Base-by-base conservation (phyloP, 2,797 vertebrate genomes). In the Podarcis lilfordi region DNA sequence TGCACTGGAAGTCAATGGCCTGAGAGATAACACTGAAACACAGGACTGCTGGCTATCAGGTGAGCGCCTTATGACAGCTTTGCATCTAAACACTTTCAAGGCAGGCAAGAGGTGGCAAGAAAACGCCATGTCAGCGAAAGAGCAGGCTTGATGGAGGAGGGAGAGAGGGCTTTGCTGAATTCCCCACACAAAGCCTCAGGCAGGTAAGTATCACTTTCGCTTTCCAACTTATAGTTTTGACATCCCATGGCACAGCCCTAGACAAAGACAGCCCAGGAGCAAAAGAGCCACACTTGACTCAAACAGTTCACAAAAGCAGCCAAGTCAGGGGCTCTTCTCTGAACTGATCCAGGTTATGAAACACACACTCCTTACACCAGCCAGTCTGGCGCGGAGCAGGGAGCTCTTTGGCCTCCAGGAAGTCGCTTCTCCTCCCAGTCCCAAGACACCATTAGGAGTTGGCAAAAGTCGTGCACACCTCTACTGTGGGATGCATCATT, bases 181-280 rank as follows among this genome's bases (percentile, higher is more conserved):
- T 55, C 50, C 50, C 50, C 35, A 40, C 35, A 27, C 81, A 68
- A 19, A 21, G 66, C 27, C 66, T 27, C 90, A 61, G 72, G 23
- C 21, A 23, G 86, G 90, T 64, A 55, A 55, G 50, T 55, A 55
- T 55, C 50, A 15, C 13, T 55, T 80, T 91, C 84, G 91, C 92
- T 92, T 86, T 85, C 0, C 25, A 88, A 85, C 0, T 0, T 89
- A 84, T 0, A 0, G 87, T 88, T 76, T 82, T 80, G 80, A 82
- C 64, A 27, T 85, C 89, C 90, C 85, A 59, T 80, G 87, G 83
- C 82, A 55, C 4, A 0, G 50, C 17, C 10, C 7, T 43, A n/a
- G 40, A 29, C 78, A 32, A 27, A 19, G 19, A 1, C 78, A 80
- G 78, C 50, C 29, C 32, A 6, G 35, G 10, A 69, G 10, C 9